These are phyloP conservation scores for Salminus brasiliensis DNA, from an alignment of 2,113 vertebrate genomes.

Conservation along the genomic window DNA sequence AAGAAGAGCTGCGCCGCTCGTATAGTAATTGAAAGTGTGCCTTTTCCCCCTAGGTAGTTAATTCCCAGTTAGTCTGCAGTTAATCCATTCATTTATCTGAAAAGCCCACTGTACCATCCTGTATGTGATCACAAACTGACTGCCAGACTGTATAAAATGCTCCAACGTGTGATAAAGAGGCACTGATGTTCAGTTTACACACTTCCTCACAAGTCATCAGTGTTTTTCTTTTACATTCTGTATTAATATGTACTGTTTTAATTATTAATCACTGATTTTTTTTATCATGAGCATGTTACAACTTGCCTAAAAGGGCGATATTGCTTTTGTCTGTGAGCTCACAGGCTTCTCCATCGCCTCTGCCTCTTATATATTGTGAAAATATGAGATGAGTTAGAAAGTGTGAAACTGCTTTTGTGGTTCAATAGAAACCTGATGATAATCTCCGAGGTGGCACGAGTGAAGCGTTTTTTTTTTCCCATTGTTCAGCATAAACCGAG, in stretches of 20 bases:
- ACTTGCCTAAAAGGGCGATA: too few species aligned
- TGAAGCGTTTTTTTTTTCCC: not conserved
- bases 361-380: not conserved
- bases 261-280: too few species aligned
- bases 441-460: not conserved
- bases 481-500: constrained; percentile 40
- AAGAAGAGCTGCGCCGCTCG: constrained; percentile 24
- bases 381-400: not conserved
- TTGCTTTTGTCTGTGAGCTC: too few species aligned
- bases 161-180: too few species aligned
- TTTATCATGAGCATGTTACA: too few species aligned
- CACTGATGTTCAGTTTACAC: too few species aligned
- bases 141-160: not conserved
- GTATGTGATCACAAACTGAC: too few species aligned
- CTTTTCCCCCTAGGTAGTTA: not conserved
- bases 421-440: constrained; percentile 21
- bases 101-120: not conserved
- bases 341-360: not conserved
- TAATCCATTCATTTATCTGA: not conserved
- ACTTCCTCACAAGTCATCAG: too few species aligned
- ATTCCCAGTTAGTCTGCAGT: not conserved
- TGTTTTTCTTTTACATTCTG: too few species aligned
- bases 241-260: too few species aligned
- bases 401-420: constrained; percentile 3
- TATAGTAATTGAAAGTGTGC: constrained; percentile 17